Conservation (phyloP, 2,888 invertebrate species). For the Serripes groenlandicus region DNA sequence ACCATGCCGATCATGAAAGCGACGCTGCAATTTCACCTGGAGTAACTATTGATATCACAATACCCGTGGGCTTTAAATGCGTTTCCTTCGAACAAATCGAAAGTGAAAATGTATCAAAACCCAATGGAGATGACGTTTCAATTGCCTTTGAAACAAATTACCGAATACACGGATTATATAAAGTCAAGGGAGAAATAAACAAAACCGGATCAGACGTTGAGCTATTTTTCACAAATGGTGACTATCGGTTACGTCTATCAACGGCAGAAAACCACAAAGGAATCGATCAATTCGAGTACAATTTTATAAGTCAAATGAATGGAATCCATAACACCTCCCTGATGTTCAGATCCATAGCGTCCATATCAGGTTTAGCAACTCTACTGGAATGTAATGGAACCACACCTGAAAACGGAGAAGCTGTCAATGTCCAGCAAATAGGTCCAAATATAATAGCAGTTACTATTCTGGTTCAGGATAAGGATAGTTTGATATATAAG, state of each 20-base stretch:
- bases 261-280: constrained; percentile 16
- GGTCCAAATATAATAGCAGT: constrained; percentile 34
- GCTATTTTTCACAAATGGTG: neutral
- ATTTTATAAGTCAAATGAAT: constrained; percentile 14
- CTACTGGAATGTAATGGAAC: constrained; percentile 3
- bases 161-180: constrained; percentile 9
- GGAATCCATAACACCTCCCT: constrained; percentile 2
- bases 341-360: constrained; percentile 18
- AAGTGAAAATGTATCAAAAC: no score
- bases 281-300: constrained; percentile 14
- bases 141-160: constrained; percentile 8
- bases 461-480: constrained; percentile 37
- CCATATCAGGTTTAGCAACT: neutral
- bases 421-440: constrained; percentile 48
- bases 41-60: constrained; percentile 56
- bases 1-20: constrained; percentile 61
- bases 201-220: neutral
- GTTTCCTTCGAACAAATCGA: neutral
- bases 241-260: constrained; percentile 9
- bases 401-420: neutral
- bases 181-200: neutral
- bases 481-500: constrained; percentile 51
- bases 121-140: neutral
- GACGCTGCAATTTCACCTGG: constrained; percentile 25
- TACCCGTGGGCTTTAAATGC: constrained; percentile 55